Evolutionary conservation across 2,113 vertebrate species (phyloP).

Genomic region (Chaenogobius annularis): DNA sequence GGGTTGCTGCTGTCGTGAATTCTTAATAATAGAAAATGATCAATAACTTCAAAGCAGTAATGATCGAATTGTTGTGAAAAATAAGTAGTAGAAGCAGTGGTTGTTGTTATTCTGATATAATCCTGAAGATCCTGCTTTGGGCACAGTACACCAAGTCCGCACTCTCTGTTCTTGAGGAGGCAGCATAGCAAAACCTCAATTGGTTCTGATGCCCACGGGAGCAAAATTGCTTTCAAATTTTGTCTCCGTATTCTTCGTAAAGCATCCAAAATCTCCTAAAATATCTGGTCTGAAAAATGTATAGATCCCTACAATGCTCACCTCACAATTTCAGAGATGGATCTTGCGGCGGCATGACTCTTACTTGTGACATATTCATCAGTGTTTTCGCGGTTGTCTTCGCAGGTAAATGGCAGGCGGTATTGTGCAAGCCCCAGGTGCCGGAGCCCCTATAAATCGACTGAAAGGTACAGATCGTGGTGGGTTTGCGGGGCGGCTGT

Average conservation of each 20-base stretch:
- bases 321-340: conserved; percentile 24
- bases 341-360: conserved; percentile 30
- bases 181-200: not conserved
- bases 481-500: conserved; percentile 55
- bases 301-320: conserved; percentile 41
- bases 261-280: conserved; percentile 28
- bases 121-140: not conserved
- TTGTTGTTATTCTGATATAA: not conserved
- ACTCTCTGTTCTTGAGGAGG: not conserved
- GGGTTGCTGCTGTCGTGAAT: not conserved
- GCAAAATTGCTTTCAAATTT: conserved; percentile 7
- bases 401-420: conserved; percentile 47
- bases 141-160: not conserved
- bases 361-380: conserved; percentile 37
- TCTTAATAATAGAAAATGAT: not conserved
- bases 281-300: conserved; percentile 39
- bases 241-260: conserved; percentile 13
- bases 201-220: not conserved
- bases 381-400: conserved; percentile 44
- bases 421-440: conserved; percentile 60
- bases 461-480: conserved; percentile 54
- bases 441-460: conserved; percentile 55
- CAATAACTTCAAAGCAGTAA: not conserved
- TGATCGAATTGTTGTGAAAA: not conserved
- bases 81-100: not conserved